A percentile compares a stretch with the other conserved stretches of the same genome.
Evolutionary conservation across 2,888 invertebrate genomes (phyloP).

Genomic region (Octonoba sinensis): DNA sequence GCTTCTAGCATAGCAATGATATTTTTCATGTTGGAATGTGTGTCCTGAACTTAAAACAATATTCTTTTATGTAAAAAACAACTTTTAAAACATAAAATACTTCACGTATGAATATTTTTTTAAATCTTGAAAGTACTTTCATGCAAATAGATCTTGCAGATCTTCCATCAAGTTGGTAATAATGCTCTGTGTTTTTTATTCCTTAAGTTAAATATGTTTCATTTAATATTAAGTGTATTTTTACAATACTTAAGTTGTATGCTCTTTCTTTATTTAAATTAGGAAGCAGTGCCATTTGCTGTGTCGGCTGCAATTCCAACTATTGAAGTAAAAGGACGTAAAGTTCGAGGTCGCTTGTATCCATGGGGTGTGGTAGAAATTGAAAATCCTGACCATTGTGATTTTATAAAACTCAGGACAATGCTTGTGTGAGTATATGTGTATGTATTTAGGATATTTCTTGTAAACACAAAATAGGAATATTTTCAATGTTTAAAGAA

Average conservation of each 20-base stretch:
- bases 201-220: too few species aligned
- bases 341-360: slow-evolving; percentile 93
- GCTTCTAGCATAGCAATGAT: too few species aligned
- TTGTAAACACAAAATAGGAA: not conserved
- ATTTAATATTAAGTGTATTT: not conserved
- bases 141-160: too few species aligned
- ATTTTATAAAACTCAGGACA: slow-evolving; percentile 95
- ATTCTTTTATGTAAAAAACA: too few species aligned
- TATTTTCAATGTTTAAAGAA: not conserved
- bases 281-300: slow-evolving; percentile 94
- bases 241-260: not conserved
- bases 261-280: not conserved
- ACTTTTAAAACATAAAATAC: too few species aligned
- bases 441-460: not conserved
- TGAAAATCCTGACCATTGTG: slow-evolving; percentile 98
- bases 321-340: slow-evolving; percentile 91
- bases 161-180: too few species aligned
- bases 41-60: too few species aligned
- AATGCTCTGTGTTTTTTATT: too few species aligned
- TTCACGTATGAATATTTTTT: too few species aligned
- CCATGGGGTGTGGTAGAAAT: slow-evolving; percentile 99
- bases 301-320: slow-evolving; percentile 95
- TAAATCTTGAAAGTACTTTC: too few species aligned
- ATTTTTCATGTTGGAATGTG: too few species aligned
- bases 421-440: slow-evolving; percentile 85